A percentile compares a stretch with the other conserved stretches of the same genome.
Evolutionary conservation across 2,113 vertebrate genomes (phyloP).

Genomic region (Paramormyrops kingsleyae): DNA sequence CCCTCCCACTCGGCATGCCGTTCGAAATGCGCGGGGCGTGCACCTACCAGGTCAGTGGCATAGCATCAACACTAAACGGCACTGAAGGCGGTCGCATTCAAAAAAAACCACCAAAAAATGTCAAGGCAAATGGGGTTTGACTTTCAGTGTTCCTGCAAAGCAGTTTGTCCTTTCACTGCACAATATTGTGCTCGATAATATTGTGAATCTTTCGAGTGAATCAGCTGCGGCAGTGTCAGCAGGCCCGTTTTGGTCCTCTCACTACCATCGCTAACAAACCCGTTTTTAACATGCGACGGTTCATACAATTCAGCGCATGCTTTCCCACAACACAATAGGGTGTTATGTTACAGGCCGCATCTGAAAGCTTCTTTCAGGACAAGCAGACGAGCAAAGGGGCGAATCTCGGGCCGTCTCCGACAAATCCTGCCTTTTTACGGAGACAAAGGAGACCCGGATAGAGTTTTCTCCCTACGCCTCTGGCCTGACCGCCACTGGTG

Average conservation of each 20-base stretch:
- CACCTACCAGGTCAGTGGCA: background rate
- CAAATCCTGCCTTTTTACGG: constrained; percentile 21
- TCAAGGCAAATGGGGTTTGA: background rate
- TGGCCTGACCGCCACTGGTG: constrained; percentile 19
- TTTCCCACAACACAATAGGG: constrained; percentile 6
- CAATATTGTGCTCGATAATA: background rate
- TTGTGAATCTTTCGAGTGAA: background rate
- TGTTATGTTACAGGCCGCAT: constrained; percentile 10
- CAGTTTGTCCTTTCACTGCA: background rate
- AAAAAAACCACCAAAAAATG: background rate
- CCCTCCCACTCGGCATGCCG: background rate
- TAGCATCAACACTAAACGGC: background rate
- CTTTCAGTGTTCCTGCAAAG: background rate
- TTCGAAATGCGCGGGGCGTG: background rate
- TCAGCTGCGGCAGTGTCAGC: background rate
- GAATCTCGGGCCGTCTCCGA: constrained; percentile 13
- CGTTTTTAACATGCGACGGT: background rate
- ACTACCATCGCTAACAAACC: background rate
- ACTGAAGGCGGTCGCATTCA: background rate
- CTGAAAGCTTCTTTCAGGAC: constrained; percentile 8
- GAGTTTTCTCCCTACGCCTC: constrained; percentile 23
- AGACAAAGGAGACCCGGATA: constrained; percentile 23
- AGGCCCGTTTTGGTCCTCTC: background rate
- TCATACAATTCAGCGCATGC: background rate
- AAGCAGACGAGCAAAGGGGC: background rate